Base-by-base conservation (phyloP, 2,888 invertebrate genomes). In the Chrysodeixis includens region DNA sequence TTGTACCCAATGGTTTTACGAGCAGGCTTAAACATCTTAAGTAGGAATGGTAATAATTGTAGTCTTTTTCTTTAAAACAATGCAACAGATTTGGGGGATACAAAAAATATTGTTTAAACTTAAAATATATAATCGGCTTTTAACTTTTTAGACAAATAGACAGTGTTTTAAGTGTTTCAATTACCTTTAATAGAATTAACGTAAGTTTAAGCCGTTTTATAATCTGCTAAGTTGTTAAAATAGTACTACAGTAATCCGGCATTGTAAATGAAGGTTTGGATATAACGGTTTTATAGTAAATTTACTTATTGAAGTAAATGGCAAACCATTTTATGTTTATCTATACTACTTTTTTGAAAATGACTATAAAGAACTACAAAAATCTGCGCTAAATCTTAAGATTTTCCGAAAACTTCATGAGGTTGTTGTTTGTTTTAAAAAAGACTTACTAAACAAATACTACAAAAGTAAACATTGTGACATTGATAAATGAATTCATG, bases 141-240 rank as follows among this genome's bases (percentile, higher is more conserved):
- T 16, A 9, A 4, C 9, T 18, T 16, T 44, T 46, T 9, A n/a
- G n/a, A n/a, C n/a, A n/a, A n/a, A n/a, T 16, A 16, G 46, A 16
- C 46, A 46, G 46, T 16, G 16, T 14, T 44, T 16, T 18, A 7
- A 16, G 9, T 16, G 16, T 46, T 26, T 44, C 22, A 59, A 52
- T 56, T 14, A 22, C 66, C 66, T 76, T 73, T 76, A 20, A 49
- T 66, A 8, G 51, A 30, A 20, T 12, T 52, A 46, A 73, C 66
- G 56, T 55, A 59, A 20, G 18, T 20, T 22, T 55, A 30, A 46
- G 22, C 52, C n/a, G 30, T 22, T 55, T 35, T 14, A 62, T 40
- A 0, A 35, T 63, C 35, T 30, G 18, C 8, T 53, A 40, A 53
- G 63, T 70, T 30, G 40, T 12, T 12, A 52, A n/a, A 12, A 30